phyloP scores from a whole-genome alignment of 1,140 invertebrate species.

The Sipha flava region DNA sequence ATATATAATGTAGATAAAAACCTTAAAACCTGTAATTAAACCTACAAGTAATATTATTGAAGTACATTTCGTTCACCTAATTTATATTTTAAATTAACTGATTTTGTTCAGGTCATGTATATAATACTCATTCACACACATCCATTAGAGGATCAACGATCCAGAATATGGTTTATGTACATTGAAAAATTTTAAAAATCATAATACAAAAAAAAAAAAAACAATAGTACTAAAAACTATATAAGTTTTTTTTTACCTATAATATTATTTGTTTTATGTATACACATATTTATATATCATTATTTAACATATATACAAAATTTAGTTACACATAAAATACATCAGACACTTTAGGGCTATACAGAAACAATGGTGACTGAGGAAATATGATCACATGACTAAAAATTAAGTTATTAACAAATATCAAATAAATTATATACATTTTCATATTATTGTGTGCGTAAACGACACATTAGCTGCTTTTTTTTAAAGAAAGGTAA shows the following conservation, averaged over 20 bases:
- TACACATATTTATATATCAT: slow-evolving; percentile 18
- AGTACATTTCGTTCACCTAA: slow-evolving; percentile 20
- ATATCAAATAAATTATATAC: not conserved
- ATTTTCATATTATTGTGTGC: not conserved
- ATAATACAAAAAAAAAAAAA: not conserved
- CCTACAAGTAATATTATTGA: slow-evolving; percentile 21
- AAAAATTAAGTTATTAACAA: slow-evolving; percentile 2
- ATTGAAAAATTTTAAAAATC: not conserved
- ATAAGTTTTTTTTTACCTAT: slow-evolving; percentile 23
- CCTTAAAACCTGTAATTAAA: slow-evolving; percentile 22
- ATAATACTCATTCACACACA: slow-evolving; percentile 23
- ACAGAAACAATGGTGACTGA: slow-evolving; percentile 28
- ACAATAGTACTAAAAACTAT: slow-evolving; percentile 24
- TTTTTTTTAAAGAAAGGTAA: too few species aligned
- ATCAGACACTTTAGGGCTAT: slow-evolving; percentile 1
- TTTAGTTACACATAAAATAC: slow-evolving; percentile 20
- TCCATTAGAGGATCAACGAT: not conserved
- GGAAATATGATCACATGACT: slow-evolving; percentile 19
- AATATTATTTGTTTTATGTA: slow-evolving; percentile 24
- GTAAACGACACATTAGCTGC: not conserved
- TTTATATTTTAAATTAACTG: slow-evolving; percentile 28
- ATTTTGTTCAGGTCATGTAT: slow-evolving; percentile 31
- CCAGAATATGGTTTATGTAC: slow-evolving; percentile 4
- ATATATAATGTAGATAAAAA: slow-evolving; percentile 17
- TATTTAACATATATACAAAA: slow-evolving; percentile 28